These are phyloP conservation scores for Potamarius usumacintae DNA, from an alignment of 2,113 vertebrate genomes.

Conservation along the genomic window DNA sequence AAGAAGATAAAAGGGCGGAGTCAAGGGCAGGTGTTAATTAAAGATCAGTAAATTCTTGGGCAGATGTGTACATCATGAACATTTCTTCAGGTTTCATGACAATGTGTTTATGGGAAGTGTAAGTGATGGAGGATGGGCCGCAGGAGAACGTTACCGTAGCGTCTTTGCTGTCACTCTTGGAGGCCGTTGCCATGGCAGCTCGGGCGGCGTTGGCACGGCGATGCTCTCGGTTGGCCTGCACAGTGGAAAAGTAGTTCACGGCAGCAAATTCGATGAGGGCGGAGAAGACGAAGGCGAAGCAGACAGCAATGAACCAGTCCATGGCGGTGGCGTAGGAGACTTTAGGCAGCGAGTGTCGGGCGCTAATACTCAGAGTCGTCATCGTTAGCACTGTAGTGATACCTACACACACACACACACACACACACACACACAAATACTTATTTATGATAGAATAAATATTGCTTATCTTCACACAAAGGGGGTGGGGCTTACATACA, in stretches of 20 bases:
- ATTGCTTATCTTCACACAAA: neutral
- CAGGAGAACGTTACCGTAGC: slow-evolving; percentile 77
- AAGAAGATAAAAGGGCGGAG: neutral
- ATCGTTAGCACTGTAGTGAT: slow-evolving; percentile 96
- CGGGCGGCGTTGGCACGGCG: slow-evolving; percentile 78
- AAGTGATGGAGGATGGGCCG: neutral
- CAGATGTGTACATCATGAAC: neutral
- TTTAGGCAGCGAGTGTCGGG: slow-evolving; percentile 91
- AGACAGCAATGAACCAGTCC: slow-evolving; percentile 98
- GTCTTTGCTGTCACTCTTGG: slow-evolving; percentile 73
- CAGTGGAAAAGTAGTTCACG: slow-evolving; percentile 97
- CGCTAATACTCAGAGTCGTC: slow-evolving; percentile 94
- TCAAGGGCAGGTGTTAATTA: neutral
- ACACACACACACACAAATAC: neutral
- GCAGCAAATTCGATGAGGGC: slow-evolving; percentile 97
- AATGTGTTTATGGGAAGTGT: neutral
- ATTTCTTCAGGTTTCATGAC: neutral
- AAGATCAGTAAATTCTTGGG: neutral
- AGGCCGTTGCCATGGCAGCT: slow-evolving; percentile 55
- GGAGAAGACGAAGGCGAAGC: slow-evolving; percentile 95
- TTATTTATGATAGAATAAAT: neutral
- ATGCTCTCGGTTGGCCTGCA: slow-evolving; percentile 83
- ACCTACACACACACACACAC: slow-evolving; percentile 69
- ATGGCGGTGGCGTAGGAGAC: slow-evolving; percentile 95
- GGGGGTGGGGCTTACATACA: neutral